Conservation (phyloP, 2,113 vertebrate species). For the Natator depressus region DNA sequence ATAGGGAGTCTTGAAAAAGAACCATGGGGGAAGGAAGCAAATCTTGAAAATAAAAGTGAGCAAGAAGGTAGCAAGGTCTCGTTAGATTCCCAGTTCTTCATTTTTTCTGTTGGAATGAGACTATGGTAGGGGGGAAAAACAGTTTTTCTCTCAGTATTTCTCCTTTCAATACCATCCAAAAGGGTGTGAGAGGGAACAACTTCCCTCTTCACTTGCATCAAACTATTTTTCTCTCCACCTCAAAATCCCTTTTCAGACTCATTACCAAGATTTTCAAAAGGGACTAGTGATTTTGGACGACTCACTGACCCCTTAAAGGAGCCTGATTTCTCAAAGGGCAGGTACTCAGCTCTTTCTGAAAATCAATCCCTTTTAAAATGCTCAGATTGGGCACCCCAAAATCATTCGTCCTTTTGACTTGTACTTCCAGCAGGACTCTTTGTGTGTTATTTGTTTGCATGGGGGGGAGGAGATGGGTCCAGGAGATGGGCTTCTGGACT, state of each 20-base stretch:
- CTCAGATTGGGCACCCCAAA: neutral
- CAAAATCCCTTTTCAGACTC: neutral
- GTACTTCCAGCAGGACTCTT: too few relatives aligned
- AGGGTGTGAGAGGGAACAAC: neutral
- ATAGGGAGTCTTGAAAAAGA: neutral
- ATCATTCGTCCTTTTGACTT: too few relatives aligned
- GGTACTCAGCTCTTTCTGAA: neutral
- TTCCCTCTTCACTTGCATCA: neutral
- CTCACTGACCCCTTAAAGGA: too few relatives aligned
- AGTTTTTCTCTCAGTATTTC: neutral
- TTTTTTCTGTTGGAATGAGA: neutral
- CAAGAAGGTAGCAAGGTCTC: neutral
- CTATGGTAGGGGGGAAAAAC: fast-evolving
- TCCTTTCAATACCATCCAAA: neutral
- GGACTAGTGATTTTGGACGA: neutral
- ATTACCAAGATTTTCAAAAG: neutral
- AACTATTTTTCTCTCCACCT: fast-evolving
- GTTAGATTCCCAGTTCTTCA: neutral
- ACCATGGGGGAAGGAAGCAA: neutral
- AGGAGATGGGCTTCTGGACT: too few relatives aligned
- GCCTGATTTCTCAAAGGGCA: too few relatives aligned
- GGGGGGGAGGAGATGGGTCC: fast-evolving
- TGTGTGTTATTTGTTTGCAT: too few relatives aligned
- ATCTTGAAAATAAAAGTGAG: neutral
- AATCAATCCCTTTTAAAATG: neutral